These are phyloP conservation scores for Lutraria rhynchaena DNA, from an alignment of 1,140 invertebrate genomes.

Conservation along the genomic window DNA sequence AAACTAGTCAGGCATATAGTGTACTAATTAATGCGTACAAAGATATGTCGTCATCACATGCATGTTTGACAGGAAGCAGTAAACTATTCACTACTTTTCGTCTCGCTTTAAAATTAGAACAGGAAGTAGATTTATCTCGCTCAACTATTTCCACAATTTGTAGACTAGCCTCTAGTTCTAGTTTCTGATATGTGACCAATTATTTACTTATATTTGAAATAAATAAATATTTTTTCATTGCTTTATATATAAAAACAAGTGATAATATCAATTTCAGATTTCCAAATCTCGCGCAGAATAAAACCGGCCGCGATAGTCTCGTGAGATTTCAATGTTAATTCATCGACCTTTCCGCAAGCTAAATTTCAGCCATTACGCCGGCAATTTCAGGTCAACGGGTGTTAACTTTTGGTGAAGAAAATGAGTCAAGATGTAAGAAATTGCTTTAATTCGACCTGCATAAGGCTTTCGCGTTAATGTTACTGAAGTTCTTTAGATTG, in stretches of 20 bases:
- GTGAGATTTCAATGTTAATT: constrained; percentile 4
- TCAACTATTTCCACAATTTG: neutral
- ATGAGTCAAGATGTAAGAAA: constrained; percentile 49
- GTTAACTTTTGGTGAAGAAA: constrained; percentile 47
- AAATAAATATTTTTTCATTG: too few species aligned
- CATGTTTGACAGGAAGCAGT: too few species aligned
- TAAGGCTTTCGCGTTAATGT: neutral
- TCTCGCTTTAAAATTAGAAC: constrained; percentile 8
- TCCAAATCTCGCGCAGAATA: too few species aligned
- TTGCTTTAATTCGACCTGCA: neutral
- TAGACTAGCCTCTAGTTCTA: too few species aligned
- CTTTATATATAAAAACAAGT: too few species aligned
- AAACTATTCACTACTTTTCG: constrained; percentile 25
- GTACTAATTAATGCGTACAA: too few species aligned
- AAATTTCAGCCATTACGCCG: constrained; percentile 54
- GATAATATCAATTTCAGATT: too few species aligned
- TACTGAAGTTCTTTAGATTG: neutral
- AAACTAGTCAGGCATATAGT: too few species aligned
- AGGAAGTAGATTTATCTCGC: constrained; percentile 1
- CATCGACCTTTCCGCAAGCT: constrained; percentile 40
- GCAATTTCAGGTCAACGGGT: constrained; percentile 51
- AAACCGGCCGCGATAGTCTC: constrained; percentile 1
- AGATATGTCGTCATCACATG: too few species aligned
- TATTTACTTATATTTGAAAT: too few species aligned
- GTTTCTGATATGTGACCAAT: too few species aligned